Evolutionary conservation across 2,888 invertebrate species (phyloP).

Genomic region (Drosophila aldrichi): DNA sequence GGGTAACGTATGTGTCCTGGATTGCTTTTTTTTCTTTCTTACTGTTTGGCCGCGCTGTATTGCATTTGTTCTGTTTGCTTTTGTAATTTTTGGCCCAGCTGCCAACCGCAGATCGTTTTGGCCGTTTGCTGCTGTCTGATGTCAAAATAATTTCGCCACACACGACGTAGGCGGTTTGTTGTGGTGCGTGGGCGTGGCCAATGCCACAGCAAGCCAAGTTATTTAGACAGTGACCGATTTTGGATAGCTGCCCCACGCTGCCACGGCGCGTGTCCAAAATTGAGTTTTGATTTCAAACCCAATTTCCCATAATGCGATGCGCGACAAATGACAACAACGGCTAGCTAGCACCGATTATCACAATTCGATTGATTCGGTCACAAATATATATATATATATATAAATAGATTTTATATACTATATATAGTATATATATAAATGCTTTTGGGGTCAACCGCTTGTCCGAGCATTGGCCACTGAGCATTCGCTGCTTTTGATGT

Average conservation of each 20-base stretch:
- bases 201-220: conserved; percentile 46
- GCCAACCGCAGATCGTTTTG: conserved; percentile 61
- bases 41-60: neutral
- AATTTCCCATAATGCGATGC: conserved; percentile 57
- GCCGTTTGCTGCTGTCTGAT: conserved; percentile 45
- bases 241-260: conserved; percentile 54
- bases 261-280: conserved; percentile 54
- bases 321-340: conserved; percentile 38
- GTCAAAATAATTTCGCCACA: conserved; percentile 75
- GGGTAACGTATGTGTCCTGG: conserved; percentile 6
- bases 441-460: conserved; percentile 29
- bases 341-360: conserved; percentile 64
- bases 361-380: conserved; percentile 78
- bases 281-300: conserved; percentile 79
- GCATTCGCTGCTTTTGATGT: conserved; percentile 61
- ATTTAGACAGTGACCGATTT: conserved; percentile 78
- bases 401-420: neutral
- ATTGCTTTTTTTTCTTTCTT: neutral
- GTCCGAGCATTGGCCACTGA: neutral
- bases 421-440: neutral
- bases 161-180: conserved; percentile 1
- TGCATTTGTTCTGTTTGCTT: conserved; percentile 27
- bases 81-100: conserved; percentile 46
- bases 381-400: too few species aligned
- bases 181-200: conserved; percentile 5